Evolutionary conservation across 2,797 vertebrate genomes (phyloP), one percentile per base, ranked within the genome.

Genomic region (Mergus octosetaceus): DNA sequence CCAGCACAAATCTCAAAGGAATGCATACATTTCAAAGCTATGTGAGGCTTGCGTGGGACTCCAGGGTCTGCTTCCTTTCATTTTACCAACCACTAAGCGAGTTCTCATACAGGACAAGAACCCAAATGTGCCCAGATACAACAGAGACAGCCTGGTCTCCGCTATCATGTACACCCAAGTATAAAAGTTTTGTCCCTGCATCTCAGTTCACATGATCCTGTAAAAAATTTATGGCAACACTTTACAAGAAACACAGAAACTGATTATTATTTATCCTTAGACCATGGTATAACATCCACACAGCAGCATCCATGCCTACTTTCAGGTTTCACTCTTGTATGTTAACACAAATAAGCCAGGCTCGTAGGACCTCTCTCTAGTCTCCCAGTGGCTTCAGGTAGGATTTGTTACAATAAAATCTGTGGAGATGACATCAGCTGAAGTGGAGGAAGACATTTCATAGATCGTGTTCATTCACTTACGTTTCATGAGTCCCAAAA

Each of bases 401-500:
- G 30, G 78, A 87, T 62, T 85, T 80, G 43, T 75, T 76, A 24
- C 76, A 66, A 45, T 53, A 81, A 80, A 85, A 89, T 57, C 43
- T 57, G 19, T 36, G 43, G 16, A 85, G 51, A 21, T 43, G 1
- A 74, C 1, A 12, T 54, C 49, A 77, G 39, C 32, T 57, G 61
- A 57, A 72, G 58, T 24, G 27, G 25, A 75, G 74, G 58, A 53
- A 28, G n/a, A 11, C 25, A 24, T 61, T 60, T 89, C 76, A 86
- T 43, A 75, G 39, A 47, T 65, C 38, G 15, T 1, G 2, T 83
- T 85, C 51, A n/a, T 68, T 92, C 80, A 98, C 99, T 97, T 98
- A 99, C 99, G 99, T 99, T 98, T 99, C 99, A 47, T 99, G 99
- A 90, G 99, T 99, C 93, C 99, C 99, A 28, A 99, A 99, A 98